Base-by-base conservation (phyloP, 2,888 invertebrate species). In the Pollenia angustigena region DNA sequence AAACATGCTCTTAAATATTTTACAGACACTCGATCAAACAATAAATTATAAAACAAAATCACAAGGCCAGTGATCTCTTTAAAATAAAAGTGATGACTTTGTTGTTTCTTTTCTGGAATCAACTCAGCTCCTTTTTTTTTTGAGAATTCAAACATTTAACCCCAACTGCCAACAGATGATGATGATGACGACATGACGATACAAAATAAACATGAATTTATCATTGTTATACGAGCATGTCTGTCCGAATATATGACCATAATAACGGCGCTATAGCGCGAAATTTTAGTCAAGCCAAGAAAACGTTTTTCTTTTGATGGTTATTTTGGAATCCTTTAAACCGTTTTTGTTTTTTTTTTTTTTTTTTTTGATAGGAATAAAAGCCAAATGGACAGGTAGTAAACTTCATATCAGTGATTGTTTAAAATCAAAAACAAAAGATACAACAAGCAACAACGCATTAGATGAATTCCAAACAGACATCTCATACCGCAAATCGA, bases 171-270 rank as follows among this genome's bases (percentile, higher is more conserved):
- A 72, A 52, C 66, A 66, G 71, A 44, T 54, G 62, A 71, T 74
- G 81, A 81, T 71, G 60, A 71, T 72, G 74, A 78, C 71, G 78
- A 78, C 78, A 78, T 78, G 83, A 78, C 78, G 83, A 72, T 79
- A 78, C 42, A 71, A 84, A 84, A 84, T 78, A 84, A 68, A 75
- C 60, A 81, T 84, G 78, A 84, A 84, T 84, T 84, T 84, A 84
- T 84, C 78, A 79, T 84, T 84, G 83, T 84, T 83, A 84, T 71
- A 60, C 9, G 46, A 52, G 40, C 18, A 23, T 46, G 58, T 66
- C 56, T 44, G 72, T 44, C 48, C 14, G 8, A 42, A 48, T 40
- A 14, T 60, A 48, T 66, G 66, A 23, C 40, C 44, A 42, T 69
- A 72, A 76, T 81, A 87, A 83, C 72, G 86, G 83, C 83, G 86